Conservation (phyloP, 2,888 invertebrate species). For the Sesamia inferens region DNA sequence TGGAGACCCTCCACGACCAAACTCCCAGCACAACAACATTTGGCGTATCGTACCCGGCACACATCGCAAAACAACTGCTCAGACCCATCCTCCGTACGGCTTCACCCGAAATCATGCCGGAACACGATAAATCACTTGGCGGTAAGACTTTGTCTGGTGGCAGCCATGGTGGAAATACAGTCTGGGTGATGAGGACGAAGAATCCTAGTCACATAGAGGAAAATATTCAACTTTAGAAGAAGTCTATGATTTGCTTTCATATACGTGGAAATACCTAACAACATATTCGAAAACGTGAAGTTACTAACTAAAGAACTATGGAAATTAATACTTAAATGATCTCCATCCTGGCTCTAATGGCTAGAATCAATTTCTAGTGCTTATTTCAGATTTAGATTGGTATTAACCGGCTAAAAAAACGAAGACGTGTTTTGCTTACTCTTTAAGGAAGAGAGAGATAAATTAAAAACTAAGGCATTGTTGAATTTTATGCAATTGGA, state of each 20-base stretch:
- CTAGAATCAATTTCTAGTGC: conserved; percentile 44
- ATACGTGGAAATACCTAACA: background rate
- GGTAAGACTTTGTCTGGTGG: too few species aligned
- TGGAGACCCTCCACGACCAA: too few species aligned
- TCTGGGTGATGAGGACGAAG: background rate
- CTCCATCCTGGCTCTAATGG: conserved; percentile 44
- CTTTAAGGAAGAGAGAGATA: background rate
- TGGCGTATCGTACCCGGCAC: too few species aligned
- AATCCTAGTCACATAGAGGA: background rate
- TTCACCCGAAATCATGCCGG: too few species aligned
- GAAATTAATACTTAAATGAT: conserved; percentile 34
- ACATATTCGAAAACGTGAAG: background rate
- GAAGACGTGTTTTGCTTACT: background rate
- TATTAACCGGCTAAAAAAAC: background rate
- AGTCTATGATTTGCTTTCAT: background rate
- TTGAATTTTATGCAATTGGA: background rate
- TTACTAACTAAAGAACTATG: background rate
- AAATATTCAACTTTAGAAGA: background rate
- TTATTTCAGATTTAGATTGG: background rate
- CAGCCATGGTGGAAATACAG: background rate
- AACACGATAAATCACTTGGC: too few species aligned
- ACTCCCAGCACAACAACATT: too few species aligned
- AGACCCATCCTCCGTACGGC: too few species aligned
- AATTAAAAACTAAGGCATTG: background rate
- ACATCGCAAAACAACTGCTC: too few species aligned